Evolutionary conservation across 2,888 invertebrate species (phyloP), one percentile per base, ranked within the genome.

Genomic region (Melanotus villosus): DNA sequence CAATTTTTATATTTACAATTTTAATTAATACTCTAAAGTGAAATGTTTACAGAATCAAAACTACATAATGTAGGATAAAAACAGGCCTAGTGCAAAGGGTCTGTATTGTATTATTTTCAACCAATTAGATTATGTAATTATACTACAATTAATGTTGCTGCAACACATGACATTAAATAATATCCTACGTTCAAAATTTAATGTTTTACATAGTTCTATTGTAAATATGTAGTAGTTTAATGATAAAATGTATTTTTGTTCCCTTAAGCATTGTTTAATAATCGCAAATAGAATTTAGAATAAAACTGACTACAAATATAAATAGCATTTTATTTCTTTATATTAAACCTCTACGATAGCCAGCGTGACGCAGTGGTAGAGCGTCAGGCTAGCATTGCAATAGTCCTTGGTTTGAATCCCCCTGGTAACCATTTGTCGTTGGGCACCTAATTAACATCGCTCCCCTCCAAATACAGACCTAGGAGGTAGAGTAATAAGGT

Each of bases 211-310:
- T 78, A 78, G 79, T 76, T 79, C 76, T 78, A 79, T 78, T 80
- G 80, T 80, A 80, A 78, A 80, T 80, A 80, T 77, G 77, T 79
- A 79, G 77, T 78, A 79, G 77, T 77, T 77, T 78, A 77, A 77
- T 76, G 76, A 78, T 77, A 74, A 77, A 76, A 78, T 79, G 79
- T 80, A 79, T 80, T 79, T 79, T 79, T 80, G 78, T 80, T 80
- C 76, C 78, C 78, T 65, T 77, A 78, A 73, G 74, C 75, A 73
- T 76, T 77, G 66, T 71, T 68, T 74, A 71, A 75, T 76, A 75
- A 74, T 76, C 74, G 75, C 77, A 75, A 63, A 75, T 75, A 73
- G 68, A 75, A 41, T 77, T 72, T 73, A 75, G 73, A 74, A 76
- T 73, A 73, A 75, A 76, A 74, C 68, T 52, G 69, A 76, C 73